Conservation (phyloP, 2,888 invertebrate species). For the Frankliniella intonsa region DNA sequence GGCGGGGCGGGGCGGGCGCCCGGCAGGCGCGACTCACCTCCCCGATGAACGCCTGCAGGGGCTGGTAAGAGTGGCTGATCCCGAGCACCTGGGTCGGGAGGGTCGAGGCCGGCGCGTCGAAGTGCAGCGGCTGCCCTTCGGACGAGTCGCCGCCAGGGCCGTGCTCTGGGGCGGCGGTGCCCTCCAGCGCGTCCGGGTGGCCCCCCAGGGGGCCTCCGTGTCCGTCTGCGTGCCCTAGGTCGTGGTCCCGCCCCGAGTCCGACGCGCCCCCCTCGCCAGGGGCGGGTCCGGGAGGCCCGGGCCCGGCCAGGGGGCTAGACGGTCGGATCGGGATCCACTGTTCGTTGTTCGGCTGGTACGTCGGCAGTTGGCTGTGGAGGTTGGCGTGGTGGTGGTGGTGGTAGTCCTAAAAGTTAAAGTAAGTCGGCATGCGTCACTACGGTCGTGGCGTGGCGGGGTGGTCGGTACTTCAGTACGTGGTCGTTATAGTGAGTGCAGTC, state of each 20-base stretch:
- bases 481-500: background rate
- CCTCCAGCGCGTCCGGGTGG: background rate
- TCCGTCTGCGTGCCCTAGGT: constrained; percentile 5
- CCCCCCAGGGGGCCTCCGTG: background rate
- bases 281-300: background rate
- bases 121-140: background rate
- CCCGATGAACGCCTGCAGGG: constrained; percentile 11
- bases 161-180: background rate
- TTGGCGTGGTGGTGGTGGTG: background rate
- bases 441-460: background rate
- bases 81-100: background rate
- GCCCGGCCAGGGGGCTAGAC: background rate
- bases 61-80: constrained; percentile 12
- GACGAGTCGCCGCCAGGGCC: background rate
- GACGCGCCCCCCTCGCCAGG: background rate
- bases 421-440: constrained; percentile 20
- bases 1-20: background rate
- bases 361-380: background rate
- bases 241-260: background rate
- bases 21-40: constrained; percentile 9
- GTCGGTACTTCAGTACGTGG: background rate
- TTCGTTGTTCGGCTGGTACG: constrained; percentile 11
- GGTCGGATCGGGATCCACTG: constrained; percentile 18
- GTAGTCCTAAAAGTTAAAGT: constrained; percentile 27
- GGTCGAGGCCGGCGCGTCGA: constrained; percentile 10